These are phyloP conservation scores for Pseudoips prasinana DNA, from an alignment of 2,888 invertebrate species.

Conservation along the genomic window DNA sequence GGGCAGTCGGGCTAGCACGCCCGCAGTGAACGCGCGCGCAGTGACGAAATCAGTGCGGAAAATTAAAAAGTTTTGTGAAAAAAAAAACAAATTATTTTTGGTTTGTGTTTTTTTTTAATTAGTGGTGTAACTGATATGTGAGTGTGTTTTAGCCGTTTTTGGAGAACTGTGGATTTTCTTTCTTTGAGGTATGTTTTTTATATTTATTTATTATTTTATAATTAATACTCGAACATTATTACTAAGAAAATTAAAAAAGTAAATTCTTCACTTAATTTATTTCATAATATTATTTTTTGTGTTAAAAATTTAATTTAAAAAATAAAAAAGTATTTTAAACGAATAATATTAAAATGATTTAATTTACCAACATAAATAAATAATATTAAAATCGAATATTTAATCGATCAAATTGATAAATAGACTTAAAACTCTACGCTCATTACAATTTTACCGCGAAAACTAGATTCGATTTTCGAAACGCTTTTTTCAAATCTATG, in stretches of 20 bases:
- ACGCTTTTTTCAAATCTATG: too few relatives aligned
- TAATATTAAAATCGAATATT: too few relatives aligned
- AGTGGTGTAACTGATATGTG: conserved; percentile 4
- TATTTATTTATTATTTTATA: neutral
- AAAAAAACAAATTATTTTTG: neutral
- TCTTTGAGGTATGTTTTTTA: conserved; percentile 13
- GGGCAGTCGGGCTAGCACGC: conserved; percentile 21
- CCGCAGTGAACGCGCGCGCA: conserved; percentile 19
- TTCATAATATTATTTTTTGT: too few relatives aligned
- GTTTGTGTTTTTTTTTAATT: conserved; percentile 8
- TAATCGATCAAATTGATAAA: too few relatives aligned
- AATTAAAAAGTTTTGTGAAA: neutral
- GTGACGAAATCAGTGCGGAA: neutral
- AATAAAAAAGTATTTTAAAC: neutral
- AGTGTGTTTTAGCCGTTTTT: conserved; percentile 13
- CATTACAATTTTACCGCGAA: too few relatives aligned
- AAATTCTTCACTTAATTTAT: too few relatives aligned
- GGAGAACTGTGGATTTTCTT: conserved; percentile 7
- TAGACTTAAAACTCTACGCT: too few relatives aligned
- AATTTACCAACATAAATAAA: too few relatives aligned
- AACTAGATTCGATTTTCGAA: neutral
- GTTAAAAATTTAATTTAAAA: too few relatives aligned
- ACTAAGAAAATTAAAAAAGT: neutral
- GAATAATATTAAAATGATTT: neutral
- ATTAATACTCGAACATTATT: neutral